Evolutionary conservation across 2,888 invertebrate genomes (phyloP).

Genomic region (Lasioglossum zephyrum): DNA sequence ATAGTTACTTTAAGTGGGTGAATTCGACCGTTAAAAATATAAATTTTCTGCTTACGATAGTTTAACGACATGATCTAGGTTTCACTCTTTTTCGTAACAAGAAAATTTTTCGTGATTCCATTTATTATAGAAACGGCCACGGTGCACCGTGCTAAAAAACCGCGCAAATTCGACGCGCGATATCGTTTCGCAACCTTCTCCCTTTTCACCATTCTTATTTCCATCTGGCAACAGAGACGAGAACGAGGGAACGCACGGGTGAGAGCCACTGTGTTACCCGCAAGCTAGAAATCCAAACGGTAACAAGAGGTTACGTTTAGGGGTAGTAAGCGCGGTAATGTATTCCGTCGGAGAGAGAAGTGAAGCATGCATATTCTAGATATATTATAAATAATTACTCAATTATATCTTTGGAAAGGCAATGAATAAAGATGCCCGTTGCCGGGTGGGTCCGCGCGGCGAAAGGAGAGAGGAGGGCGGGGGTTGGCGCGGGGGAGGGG

Average conservation of each 20-base stretch:
- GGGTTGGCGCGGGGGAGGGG: not conserved
- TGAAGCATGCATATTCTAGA: slow-evolving; percentile 85
- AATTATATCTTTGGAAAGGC: slow-evolving; percentile 85
- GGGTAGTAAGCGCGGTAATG: slow-evolving; percentile 83
- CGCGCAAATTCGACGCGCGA: not conserved
- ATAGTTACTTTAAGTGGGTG: too few species aligned
- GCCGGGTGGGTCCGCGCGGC: slow-evolving; percentile 70
- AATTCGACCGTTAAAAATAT: too few species aligned
- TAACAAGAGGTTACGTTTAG: slow-evolving; percentile 82
- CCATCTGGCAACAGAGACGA: not conserved
- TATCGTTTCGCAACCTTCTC: not conserved
- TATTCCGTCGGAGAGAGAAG: slow-evolving; percentile 83
- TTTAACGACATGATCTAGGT: not conserved
- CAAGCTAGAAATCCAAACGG: slow-evolving; percentile 80
- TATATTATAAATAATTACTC: slow-evolving; percentile 85
- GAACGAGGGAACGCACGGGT: slow-evolving; percentile 37
- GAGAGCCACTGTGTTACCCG: slow-evolving; percentile 71
- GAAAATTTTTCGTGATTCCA: not conserved
- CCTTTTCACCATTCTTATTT: not conserved
- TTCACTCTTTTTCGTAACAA: not conserved
- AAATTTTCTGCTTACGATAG: too few species aligned
- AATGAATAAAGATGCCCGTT: slow-evolving; percentile 84
- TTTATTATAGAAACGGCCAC: not conserved
- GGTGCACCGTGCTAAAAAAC: not conserved
- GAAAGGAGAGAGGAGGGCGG: slow-evolving; percentile 69